Conservation (phyloP, 2,113 vertebrate genomes). For the Elanoides forficatus region DNA sequence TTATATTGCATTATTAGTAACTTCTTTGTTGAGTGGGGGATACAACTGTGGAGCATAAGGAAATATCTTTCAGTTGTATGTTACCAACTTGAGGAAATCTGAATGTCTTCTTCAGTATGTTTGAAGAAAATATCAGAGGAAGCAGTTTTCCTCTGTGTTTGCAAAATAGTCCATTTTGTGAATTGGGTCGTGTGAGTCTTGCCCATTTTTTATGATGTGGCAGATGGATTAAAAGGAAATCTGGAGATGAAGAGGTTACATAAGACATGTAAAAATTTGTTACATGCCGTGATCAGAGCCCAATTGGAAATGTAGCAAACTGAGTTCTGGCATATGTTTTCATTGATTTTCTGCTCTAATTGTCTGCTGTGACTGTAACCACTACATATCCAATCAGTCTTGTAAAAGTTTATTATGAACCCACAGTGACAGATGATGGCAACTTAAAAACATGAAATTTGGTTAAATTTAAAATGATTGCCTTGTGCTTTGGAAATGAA, state of each 20-base stretch:
- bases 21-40: neutral
- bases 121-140: neutral
- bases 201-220: neutral
- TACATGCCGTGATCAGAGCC: neutral
- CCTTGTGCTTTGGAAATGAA: neutral
- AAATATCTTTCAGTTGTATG: neutral
- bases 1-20: neutral
- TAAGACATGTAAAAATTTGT: neutral
- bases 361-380: neutral
- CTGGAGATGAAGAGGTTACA: neutral
- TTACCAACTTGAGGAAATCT: neutral
- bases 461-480: neutral
- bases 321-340: conserved; percentile 37
- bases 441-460: neutral
- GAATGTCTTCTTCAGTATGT: neutral
- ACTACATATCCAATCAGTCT: neutral
- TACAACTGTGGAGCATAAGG: neutral
- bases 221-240: neutral
- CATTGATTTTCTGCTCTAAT: conserved; percentile 61
- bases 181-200: neutral
- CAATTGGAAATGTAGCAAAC: neutral
- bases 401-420: neutral
- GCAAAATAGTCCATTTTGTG: neutral
- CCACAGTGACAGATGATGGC: neutral
- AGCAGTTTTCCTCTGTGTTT: neutral